Evolutionary conservation across 2,888 invertebrate species (phyloP).

Genomic region (Magallana nippona): DNA sequence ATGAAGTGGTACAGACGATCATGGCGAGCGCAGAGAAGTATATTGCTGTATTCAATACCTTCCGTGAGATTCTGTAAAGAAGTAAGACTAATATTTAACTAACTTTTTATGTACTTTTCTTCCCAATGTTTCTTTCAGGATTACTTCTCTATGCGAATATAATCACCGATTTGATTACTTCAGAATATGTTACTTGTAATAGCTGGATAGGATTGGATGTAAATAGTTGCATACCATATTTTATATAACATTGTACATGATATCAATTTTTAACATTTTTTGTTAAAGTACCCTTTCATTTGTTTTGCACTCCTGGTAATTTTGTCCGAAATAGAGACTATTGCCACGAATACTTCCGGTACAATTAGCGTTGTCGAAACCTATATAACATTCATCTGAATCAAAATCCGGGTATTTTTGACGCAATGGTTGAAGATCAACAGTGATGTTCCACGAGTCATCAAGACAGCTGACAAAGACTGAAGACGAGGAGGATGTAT

Average conservation of each 20-base stretch:
- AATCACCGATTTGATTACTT: no score
- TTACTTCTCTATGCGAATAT: no score
- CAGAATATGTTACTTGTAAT: no score
- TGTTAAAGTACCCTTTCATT: not conserved
- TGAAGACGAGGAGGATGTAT: not conserved
- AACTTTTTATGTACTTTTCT: not conserved
- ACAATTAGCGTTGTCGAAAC: not conserved
- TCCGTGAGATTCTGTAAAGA: not conserved
- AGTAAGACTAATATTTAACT: not conserved
- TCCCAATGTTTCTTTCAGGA: no score
- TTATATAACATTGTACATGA: no score
- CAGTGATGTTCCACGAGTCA: not conserved
- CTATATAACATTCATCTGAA: not conserved
- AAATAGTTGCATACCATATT: no score
- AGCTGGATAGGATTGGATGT: no score
- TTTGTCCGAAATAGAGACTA: not conserved
- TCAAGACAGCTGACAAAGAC: not conserved
- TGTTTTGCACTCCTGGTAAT: not conserved
- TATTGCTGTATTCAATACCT: conserved; percentile 10
- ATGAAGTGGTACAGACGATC: conserved; percentile 19
- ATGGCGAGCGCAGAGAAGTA: not conserved
- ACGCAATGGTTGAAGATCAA: not conserved
- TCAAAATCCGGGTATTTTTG: conserved; percentile 5
- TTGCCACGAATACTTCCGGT: not conserved
- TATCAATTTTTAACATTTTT: no score